These are phyloP conservation scores for Pseudococcus longispinus DNA, from an alignment of 2,888 invertebrate species.

Conservation along the genomic window DNA sequence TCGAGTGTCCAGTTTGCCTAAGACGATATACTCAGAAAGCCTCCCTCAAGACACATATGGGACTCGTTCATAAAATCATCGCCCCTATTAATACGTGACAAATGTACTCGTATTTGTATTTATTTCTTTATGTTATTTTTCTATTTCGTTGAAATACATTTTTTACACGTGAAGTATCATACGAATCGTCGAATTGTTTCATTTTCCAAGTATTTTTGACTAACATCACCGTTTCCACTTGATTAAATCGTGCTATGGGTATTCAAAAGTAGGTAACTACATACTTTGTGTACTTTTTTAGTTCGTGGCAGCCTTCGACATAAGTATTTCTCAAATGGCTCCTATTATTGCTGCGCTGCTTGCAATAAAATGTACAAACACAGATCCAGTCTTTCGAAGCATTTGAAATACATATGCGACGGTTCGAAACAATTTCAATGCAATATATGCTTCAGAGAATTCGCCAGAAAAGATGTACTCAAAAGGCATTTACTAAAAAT, in stretches of 20 bases:
- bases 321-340: conserved; percentile 62
- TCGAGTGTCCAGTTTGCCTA: conserved; percentile 63
- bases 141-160: neutral
- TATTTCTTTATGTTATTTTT: neutral
- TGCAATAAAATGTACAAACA: conserved; percentile 62
- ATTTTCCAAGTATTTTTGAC: neutral
- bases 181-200: neutral
- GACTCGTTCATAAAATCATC: conserved; percentile 37
- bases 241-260: neutral
- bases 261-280: neutral
- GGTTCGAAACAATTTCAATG: conserved; percentile 63
- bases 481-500: conserved; percentile 57
- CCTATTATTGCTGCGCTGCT: conserved; percentile 70
- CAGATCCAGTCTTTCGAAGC: conserved; percentile 56
- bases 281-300: neutral
- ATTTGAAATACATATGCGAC: conserved; percentile 61
- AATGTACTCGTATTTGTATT: neutral
- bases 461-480: conserved; percentile 58
- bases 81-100: neutral
- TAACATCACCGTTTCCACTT: neutral
- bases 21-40: conserved; percentile 26
- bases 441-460: conserved; percentile 60
- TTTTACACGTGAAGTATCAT: neutral
- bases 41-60: conserved; percentile 53
- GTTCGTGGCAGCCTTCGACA: neutral